phyloP scores from a whole-genome alignment of 1,140 invertebrate genomes.

The Harlomillsia oculata region DNA sequence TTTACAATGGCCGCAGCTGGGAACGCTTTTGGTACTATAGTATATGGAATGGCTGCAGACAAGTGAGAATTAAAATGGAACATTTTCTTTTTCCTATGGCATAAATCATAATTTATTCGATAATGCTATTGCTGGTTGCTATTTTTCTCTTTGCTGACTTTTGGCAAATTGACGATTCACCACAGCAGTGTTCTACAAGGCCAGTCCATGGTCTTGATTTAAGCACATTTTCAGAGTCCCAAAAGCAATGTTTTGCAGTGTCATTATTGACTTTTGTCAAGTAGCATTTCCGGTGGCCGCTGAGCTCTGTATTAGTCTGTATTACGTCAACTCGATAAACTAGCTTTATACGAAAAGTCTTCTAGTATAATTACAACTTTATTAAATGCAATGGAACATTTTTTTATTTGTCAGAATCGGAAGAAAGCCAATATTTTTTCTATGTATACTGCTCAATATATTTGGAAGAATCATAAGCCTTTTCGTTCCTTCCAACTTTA shows the following conservation, averaged over 20 bases:
- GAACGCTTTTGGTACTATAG: slow-evolving; percentile 19
- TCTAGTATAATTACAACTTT: no score
- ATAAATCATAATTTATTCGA: not conserved
- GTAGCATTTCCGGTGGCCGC: no score
- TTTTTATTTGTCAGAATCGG: slow-evolving; percentile 23
- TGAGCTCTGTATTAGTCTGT: no score
- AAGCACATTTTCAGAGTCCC: no score
- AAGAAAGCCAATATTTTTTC: slow-evolving; percentile 30
- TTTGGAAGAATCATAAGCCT: slow-evolving; percentile 23
- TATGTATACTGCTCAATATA: slow-evolving; percentile 20
- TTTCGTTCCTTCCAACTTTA: slow-evolving; percentile 16
- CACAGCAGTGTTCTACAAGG: no score
- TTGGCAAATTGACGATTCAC: no score
- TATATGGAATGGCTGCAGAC: slow-evolving; percentile 25
- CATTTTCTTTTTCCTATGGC: not conserved
- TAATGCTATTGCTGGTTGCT: not conserved
- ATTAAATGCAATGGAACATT: no score
- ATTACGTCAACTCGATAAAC: no score
- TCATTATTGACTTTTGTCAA: no score
- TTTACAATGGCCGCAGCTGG: slow-evolving; percentile 17
- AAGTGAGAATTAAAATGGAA: slow-evolving; percentile 1
- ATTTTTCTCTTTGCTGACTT: not conserved
- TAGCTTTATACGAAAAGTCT: no score
- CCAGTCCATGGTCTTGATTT: no score
- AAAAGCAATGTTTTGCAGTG: no score